A percentile compares a stretch with the other conserved stretches of the same genome.
Evolutionary conservation across 2,888 invertebrate genomes (phyloP).

Genomic region (Agriopis aurantiaria): DNA sequence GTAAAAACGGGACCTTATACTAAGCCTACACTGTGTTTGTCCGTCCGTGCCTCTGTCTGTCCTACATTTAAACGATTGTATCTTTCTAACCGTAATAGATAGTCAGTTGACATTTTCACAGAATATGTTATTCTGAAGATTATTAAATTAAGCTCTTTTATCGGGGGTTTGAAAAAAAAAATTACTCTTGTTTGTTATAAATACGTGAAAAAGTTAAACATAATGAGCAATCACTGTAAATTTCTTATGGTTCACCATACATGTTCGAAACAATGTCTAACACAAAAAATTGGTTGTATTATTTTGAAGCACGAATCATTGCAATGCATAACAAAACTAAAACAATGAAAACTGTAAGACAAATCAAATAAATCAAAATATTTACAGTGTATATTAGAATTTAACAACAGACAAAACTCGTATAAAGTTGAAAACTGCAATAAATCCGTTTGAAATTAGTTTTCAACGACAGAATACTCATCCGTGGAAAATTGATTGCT

Average conservation of each 20-base stretch:
- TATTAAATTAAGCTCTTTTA: too few species aligned
- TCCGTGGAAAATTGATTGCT: conserved; percentile 70
- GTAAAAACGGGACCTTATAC: too few species aligned
- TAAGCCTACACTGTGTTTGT: too few species aligned
- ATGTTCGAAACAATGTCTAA: conserved; percentile 3
- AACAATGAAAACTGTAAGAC: conserved; percentile 30
- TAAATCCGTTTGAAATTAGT: conserved; percentile 72
- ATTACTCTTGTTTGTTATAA: background rate
- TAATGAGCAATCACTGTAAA: conserved; percentile 25
- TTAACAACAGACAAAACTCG: conserved; percentile 40
- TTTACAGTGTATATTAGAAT: conserved; percentile 35
- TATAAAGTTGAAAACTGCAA: conserved; percentile 62
- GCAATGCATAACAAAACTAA: conserved; percentile 25
- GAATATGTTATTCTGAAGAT: too few species aligned
- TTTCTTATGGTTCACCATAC: conserved; percentile 26
- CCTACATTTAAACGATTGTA: too few species aligned
- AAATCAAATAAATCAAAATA: conserved; percentile 38
- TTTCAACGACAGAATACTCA: conserved; percentile 71
- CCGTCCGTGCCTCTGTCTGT: too few species aligned
- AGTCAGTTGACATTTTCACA: too few species aligned
- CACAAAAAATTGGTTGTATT: conserved; percentile 18
- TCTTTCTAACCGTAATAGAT: too few species aligned
- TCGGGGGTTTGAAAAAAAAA: too few species aligned
- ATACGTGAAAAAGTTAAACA: conserved; percentile 20
- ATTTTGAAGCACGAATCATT: conserved; percentile 24